Base-by-base conservation (phyloP, 2,113 vertebrate species). In the Loxodonta africana region DNA sequence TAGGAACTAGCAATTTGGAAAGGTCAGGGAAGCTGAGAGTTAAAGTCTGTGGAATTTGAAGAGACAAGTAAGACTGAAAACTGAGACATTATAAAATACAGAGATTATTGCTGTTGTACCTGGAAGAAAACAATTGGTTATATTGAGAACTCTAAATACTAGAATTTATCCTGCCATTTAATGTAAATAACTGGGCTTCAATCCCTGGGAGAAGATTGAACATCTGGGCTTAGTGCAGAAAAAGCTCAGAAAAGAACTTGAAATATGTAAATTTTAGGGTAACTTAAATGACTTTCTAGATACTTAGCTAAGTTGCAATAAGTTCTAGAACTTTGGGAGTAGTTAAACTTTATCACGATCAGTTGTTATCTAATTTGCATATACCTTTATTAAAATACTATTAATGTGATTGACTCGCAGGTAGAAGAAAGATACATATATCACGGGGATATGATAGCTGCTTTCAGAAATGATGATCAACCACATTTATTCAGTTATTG, bases 301-400 rank as follows among this genome's bases (percentile, higher is more conserved):
- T 20, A 86, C 53, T 94, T 71, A 91, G 21, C 30, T 63, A 90
- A 92, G 81, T 91, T 95, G 26, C 5, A 74, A 0, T 94, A 69
- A 84, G 81, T 96, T 92, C 51, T 83, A 86, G 67, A 94, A 94
- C 74, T 84, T 60, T 8, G 14, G 76, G 65, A 83, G 33, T 74
- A 88, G 67, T 92, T 96, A 93, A 96, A 90, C 83, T 96, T 97
- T 92, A 95, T 95, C 60, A 83, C 73, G 25, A 85, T 86, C 25
- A 12, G 12, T 95, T 60, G 92, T 76, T 30, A 95, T 96, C 88
- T 97, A 28, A 96, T 95, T 96, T 96, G 53, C 93, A 96, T 93
- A 94, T 69, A 94, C 18, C 17, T 78, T 93, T 96, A 88, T 94
- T 96, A 95, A 94, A 95, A 82, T 81, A 63, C 46, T 88, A 25